Evolutionary conservation across 2,113 vertebrate species (phyloP).

Genomic region (Lepisosteus oculatus): DNA sequence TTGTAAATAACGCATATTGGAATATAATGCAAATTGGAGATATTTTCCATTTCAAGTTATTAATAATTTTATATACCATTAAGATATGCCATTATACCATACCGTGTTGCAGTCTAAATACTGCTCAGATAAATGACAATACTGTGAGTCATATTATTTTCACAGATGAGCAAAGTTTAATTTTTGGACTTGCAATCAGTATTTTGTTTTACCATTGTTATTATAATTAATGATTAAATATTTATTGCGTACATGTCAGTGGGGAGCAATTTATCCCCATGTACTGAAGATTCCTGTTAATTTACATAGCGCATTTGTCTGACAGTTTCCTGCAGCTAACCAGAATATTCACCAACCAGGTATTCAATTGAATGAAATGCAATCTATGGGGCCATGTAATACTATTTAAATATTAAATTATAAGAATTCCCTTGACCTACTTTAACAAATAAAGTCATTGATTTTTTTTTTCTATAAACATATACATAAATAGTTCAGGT

Average conservation of each 20-base stretch:
- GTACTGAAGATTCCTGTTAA: constrained; percentile 66
- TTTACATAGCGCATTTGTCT: constrained; percentile 60
- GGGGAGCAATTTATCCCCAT: constrained; percentile 48
- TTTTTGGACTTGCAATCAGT: constrained; percentile 24
- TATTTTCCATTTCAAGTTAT: no score
- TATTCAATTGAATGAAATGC: constrained; percentile 43
- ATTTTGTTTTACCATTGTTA: constrained; percentile 52
- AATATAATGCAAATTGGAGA: no score
- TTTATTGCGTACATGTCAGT: constrained; percentile 48
- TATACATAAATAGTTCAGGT: no score
- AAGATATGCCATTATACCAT: no score
- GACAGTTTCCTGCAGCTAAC: constrained; percentile 42
- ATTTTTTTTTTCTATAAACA: not conserved
- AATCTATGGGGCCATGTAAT: constrained; percentile 16
- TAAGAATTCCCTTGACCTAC: constrained; percentile 48
- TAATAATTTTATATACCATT: no score
- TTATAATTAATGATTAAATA: constrained; percentile 65
- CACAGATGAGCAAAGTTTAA: no score
- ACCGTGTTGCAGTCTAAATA: no score
- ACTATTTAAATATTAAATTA: constrained; percentile 38
- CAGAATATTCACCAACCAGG: constrained; percentile 39
- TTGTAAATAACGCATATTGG: no score
- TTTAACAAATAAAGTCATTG: constrained; percentile 38
- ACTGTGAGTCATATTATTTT: no score
- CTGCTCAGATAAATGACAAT: no score